Conservation (phyloP, 2,113 vertebrate species). For the Hirundichthys speculiger region DNA sequence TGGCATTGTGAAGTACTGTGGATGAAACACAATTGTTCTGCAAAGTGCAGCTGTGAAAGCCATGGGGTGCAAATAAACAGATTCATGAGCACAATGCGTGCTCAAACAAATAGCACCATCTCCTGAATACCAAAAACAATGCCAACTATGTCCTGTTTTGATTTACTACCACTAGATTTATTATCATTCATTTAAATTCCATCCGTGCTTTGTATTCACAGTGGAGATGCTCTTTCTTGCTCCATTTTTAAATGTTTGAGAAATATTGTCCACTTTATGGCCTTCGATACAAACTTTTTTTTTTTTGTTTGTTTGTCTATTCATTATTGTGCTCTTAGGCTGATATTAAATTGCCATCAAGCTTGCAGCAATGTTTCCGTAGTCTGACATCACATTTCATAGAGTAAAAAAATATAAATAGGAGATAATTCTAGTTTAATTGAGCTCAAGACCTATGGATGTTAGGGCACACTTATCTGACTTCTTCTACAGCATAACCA, state of each 20-base stretch:
- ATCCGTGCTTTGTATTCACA: conserved; percentile 52
- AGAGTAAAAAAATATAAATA: conserved; percentile 46
- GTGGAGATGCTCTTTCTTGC: conserved; percentile 20
- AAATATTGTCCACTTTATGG: conserved; percentile 26
- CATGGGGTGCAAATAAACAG: conserved; percentile 72
- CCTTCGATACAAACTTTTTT: conserved; percentile 32
- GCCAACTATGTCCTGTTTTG: conserved; percentile 61
- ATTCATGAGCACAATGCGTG: conserved; percentile 77
- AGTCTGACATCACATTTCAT: conserved; percentile 67
- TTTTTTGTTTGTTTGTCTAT: not conserved
- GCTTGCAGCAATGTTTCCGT: conserved; percentile 41
- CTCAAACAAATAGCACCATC: conserved; percentile 81
- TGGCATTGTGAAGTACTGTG: conserved; percentile 57
- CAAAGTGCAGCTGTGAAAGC: conserved; percentile 69
- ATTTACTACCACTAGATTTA: conserved; percentile 60
- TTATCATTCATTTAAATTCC: conserved; percentile 62
- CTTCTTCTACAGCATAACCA: conserved; percentile 61
- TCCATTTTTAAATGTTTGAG: conserved; percentile 36
- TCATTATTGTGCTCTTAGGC: not conserved
- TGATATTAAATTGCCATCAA: conserved; percentile 30
- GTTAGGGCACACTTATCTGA: conserved; percentile 61
- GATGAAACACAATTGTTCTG: conserved; percentile 69
- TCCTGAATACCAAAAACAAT: conserved; percentile 78
- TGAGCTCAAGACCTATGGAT: conserved; percentile 77
- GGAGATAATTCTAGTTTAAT: conserved; percentile 73